Evolutionary conservation across 2,113 vertebrate species (phyloP).

Genomic region (Rattus rattus): DNA sequence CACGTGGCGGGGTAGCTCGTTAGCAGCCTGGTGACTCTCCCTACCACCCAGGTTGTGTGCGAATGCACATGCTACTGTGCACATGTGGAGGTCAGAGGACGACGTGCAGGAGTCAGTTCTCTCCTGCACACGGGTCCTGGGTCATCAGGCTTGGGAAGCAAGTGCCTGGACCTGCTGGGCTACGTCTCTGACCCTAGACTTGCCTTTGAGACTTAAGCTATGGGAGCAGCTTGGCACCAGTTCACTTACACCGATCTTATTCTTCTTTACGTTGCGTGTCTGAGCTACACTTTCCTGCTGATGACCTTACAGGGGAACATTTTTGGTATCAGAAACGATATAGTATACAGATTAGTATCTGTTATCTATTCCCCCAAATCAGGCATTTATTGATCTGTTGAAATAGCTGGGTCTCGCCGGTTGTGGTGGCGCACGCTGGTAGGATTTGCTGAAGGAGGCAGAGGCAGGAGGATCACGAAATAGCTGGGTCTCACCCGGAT

Average conservation of each 20-base stretch:
- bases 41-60: not conserved
- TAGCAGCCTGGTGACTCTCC: not conserved
- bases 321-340: not conserved
- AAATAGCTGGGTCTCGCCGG: not conserved
- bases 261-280: not conserved
- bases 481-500: not conserved
- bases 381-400: not conserved
- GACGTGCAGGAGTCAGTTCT: not conserved
- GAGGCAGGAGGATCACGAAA: too few relatives aligned
- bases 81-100: not conserved
- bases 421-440: too few relatives aligned
- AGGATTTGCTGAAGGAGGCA: too few relatives aligned
- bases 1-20: not conserved
- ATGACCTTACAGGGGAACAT: not conserved
- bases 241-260: not conserved
- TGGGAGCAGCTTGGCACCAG: not conserved
- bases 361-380: not conserved
- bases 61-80: not conserved
- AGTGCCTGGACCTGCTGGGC: not conserved
- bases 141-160: not conserved
- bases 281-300: not conserved
- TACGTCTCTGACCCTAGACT: not conserved
- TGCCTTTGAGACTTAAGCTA: constrained; percentile 13
- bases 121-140: too few relatives aligned
- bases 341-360: not conserved